These are phyloP conservation scores for Orientallactaga sibirica DNA, from an alignment of 2,797 vertebrate genomes.

Conservation along the genomic window DNA sequence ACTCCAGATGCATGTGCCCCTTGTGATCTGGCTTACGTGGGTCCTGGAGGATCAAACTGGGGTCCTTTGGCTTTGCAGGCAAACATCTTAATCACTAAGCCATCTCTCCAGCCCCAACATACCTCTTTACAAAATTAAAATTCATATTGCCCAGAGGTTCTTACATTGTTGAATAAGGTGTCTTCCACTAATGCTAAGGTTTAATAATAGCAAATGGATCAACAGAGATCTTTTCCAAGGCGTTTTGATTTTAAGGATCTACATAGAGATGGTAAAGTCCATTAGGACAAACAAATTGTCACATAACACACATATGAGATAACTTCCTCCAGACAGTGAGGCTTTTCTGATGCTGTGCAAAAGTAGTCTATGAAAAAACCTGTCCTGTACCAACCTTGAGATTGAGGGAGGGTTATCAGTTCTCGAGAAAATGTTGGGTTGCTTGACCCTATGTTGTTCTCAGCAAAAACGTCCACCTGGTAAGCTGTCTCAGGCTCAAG, in stretches of 20 bases:
- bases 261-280: not conserved
- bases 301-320: not conserved
- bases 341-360: not conserved
- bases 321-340: not conserved
- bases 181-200: not conserved
- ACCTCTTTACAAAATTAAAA: not conserved
- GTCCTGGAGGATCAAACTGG: no score
- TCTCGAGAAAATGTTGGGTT: constrained; percentile 84
- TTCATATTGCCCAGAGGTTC: not conserved
- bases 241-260: constrained; percentile 51
- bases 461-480: constrained; percentile 90
- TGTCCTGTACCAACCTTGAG: constrained; percentile 86
- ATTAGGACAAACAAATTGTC: constrained; percentile 18
- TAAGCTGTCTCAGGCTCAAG: constrained; percentile 91
- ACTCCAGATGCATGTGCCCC: no score
- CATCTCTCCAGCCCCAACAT: no score
- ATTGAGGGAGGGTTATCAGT: constrained; percentile 88
- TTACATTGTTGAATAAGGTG: not conserved
- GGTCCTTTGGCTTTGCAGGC: no score
- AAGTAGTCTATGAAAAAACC: constrained; percentile 34
- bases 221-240: not conserved
- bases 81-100: no score
- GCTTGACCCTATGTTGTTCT: constrained; percentile 92
- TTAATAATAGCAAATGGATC: constrained; percentile 18
- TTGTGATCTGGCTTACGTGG: no score